Conservation (phyloP, 2,113 vertebrate genomes). For the Megatriorchis doriae region DNA sequence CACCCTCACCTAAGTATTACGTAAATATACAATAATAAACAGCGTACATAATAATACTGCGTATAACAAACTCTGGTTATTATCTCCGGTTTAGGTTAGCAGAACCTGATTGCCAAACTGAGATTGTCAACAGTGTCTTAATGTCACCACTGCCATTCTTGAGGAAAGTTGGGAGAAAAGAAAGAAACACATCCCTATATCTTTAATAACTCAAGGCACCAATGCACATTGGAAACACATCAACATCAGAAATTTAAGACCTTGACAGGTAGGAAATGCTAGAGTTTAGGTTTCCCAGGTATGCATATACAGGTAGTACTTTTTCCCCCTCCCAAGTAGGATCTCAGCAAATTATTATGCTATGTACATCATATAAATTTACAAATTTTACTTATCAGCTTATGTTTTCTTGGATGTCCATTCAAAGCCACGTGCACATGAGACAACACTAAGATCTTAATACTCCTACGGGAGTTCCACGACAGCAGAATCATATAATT, state of each 20-base stretch:
- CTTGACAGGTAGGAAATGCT: not conserved
- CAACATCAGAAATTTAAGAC: not conserved
- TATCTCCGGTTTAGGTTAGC: not conserved
- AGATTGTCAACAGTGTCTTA: not conserved
- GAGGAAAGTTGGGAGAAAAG: not conserved
- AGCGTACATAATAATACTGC: not conserved
- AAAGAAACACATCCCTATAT: not conserved
- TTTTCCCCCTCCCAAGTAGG: not conserved
- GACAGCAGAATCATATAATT: not conserved
- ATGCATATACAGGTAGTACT: not conserved
- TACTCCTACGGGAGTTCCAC: not conserved
- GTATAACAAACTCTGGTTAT: not conserved
- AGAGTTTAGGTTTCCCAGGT: not conserved
- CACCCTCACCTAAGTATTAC: not conserved
- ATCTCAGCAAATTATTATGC: not conserved
- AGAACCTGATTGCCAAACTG: not conserved
- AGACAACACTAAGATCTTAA: not conserved
- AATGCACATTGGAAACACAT: not conserved
- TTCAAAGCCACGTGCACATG: not conserved
- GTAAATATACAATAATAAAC: not conserved
- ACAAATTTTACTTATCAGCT: not conserved
- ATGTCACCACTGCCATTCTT: not conserved
- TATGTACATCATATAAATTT: rapidly evolving
- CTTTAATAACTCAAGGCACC: not conserved
- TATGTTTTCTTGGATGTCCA: not conserved